phyloP scores from a whole-genome alignment of 2,113 vertebrate genomes.

The Anhinga rufa region DNA sequence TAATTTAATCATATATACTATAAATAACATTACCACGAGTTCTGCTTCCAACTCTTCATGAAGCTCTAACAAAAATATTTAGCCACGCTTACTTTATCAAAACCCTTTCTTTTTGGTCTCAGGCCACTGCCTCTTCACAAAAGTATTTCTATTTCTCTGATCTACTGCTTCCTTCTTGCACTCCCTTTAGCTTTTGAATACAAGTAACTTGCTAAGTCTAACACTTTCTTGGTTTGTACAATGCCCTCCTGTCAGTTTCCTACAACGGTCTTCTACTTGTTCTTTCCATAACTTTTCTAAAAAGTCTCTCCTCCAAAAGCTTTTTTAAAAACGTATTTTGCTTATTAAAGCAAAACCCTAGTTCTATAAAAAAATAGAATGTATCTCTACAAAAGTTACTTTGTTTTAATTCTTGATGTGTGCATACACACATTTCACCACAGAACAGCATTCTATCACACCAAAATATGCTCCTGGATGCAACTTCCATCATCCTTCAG shows the following conservation, averaged over 20 bases:
- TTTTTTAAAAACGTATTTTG: neutral
- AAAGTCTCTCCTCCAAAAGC: neutral
- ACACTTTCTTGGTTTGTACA: neutral
- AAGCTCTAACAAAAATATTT: neutral
- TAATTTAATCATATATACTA: neutral
- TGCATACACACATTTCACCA: neutral
- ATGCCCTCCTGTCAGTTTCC: neutral
- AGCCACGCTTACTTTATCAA: neutral
- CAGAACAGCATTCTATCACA: neutral
- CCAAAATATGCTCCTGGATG: neutral
- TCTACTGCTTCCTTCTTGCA: neutral
- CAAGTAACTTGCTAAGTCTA: neutral
- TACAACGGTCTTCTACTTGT: neutral
- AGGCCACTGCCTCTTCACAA: neutral
- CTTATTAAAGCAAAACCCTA: neutral
- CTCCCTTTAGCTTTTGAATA: neutral
- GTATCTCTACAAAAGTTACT: neutral
- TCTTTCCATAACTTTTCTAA: neutral
- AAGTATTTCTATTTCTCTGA: neutral
- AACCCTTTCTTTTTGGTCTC: neutral
- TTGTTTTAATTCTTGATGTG: neutral
- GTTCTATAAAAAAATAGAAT: neutral
- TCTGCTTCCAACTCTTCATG: neutral
- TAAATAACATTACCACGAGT: neutral
- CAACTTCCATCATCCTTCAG: neutral